Percentiles rank a stretch among this genome's conserved stretches.
These are phyloP conservation scores for Hoplodrina ambigua DNA, from an alignment of 2,888 invertebrate genomes.

Conservation along the genomic window DNA sequence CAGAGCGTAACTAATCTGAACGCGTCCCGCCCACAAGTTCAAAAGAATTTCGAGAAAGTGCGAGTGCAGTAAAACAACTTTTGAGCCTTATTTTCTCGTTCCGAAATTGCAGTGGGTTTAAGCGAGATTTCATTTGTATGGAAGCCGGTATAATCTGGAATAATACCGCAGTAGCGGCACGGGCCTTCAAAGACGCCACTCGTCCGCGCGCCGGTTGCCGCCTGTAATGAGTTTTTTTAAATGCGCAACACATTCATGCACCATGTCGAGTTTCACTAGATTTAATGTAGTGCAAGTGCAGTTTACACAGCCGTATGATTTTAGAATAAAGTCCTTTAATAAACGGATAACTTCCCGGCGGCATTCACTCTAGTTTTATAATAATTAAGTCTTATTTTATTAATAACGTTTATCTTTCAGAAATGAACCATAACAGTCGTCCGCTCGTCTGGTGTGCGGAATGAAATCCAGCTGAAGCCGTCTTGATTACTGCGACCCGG, in stretches of 20 bases:
- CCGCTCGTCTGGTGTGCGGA: constrained; percentile 79
- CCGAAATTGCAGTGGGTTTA: constrained; percentile 89
- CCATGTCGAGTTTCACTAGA: constrained; percentile 79
- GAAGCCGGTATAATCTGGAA: constrained; percentile 89
- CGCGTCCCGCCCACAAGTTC: constrained; percentile 67
- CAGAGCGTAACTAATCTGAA: constrained; percentile 56
- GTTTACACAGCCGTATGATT: constrained; percentile 70
- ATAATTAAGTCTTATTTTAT: constrained; percentile 61
- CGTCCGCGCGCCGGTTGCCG: constrained; percentile 86
- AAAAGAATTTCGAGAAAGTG: constrained; percentile 83
- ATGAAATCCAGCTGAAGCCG: constrained; percentile 88
- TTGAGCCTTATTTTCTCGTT: constrained; percentile 88
- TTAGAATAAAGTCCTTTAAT: constrained; percentile 53
- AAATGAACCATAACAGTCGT: constrained; percentile 74
- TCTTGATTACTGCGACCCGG: constrained; percentile 87
- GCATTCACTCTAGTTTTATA: constrained; percentile 43
- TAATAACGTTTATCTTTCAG: constrained; percentile 67
- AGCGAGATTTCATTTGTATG: constrained; percentile 90
- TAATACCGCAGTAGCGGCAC: constrained; percentile 88
- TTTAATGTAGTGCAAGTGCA: constrained; percentile 79
- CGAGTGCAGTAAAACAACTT: constrained; percentile 87
- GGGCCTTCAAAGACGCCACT: constrained; percentile 89
- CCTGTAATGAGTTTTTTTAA: constrained; percentile 90
- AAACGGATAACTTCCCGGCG: constrained; percentile 42
- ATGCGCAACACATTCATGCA: constrained; percentile 88